A percentile compares a stretch with the other conserved stretches of the same genome.
phyloP scores from a whole-genome alignment of 2,797 vertebrate genomes.

The Gallinago nigripennis region DNA sequence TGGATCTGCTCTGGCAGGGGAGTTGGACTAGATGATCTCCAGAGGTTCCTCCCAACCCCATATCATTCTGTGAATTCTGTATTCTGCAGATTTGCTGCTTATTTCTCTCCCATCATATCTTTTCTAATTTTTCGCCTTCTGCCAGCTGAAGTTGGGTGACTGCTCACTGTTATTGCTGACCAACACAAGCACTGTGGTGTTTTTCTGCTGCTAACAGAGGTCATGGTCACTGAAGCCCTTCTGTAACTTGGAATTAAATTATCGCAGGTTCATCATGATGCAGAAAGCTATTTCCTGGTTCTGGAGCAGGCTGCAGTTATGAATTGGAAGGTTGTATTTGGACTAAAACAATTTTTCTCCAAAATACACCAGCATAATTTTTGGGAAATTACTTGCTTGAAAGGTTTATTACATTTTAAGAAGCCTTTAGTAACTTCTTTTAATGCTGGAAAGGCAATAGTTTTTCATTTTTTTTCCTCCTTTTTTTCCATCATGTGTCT shows the following conservation, averaged over 20 bases:
- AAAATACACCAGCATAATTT: neutral
- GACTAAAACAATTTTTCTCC: neutral
- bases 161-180: neutral
- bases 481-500: neutral
- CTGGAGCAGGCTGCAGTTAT: neutral
- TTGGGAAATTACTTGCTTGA: neutral
- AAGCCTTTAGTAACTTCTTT: neutral
- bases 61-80: too few relatives aligned
- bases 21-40: too few relatives aligned
- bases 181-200: neutral
- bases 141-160: neutral
- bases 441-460: neutral
- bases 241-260: neutral
- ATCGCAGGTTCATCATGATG: rapidly evolving
- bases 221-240: neutral
- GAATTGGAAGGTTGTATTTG: neutral
- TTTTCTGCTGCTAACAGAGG: neutral
- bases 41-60: too few relatives aligned
- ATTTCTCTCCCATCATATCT: neutral
- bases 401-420: neutral
- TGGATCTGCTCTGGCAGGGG: too few relatives aligned
- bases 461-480: neutral
- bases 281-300: neutral
- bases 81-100: neutral
- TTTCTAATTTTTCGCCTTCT: neutral